These are phyloP conservation scores for Drosophila auraria DNA, from an alignment of 1,140 invertebrate species.

Conservation along the genomic window DNA sequence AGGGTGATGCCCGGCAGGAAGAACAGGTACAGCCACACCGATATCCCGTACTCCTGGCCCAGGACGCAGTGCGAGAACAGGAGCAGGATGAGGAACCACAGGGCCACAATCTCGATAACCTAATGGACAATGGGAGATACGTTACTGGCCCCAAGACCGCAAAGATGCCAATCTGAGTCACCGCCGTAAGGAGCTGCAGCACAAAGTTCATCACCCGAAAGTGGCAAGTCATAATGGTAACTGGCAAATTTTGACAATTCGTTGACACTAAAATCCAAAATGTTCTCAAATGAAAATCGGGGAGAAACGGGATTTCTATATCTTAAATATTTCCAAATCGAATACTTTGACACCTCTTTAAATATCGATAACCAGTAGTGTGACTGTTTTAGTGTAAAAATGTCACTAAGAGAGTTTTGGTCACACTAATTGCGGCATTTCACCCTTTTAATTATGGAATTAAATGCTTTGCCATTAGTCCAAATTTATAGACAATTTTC, in stretches of 20 bases:
- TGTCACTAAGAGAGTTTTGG: not conserved
- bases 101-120: conserved; percentile 44
- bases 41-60: conserved; percentile 53
- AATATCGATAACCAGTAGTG: too few relatives aligned
- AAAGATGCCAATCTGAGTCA: conserved; percentile 25
- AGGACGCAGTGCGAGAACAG: conserved; percentile 47
- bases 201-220: conserved; percentile 43
- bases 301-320: too few relatives aligned
- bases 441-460: too few relatives aligned
- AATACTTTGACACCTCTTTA: too few relatives aligned
- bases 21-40: conserved; percentile 39
- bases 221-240: conserved; percentile 33
- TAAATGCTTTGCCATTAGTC: not conserved
- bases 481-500: not conserved
- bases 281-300: not conserved
- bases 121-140: conserved; percentile 5
- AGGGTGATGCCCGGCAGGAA: conserved; percentile 42
- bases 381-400: not conserved
- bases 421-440: not conserved
- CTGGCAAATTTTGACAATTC: conserved; percentile 20
- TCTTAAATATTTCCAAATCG: too few relatives aligned
- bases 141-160: not conserved
- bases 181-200: conserved; percentile 44
- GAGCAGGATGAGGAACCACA: conserved; percentile 22
- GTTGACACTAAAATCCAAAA: conserved; percentile 66